Base-by-base conservation (phyloP, 2,888 invertebrate species). In the Pemphredon lugubris region DNA sequence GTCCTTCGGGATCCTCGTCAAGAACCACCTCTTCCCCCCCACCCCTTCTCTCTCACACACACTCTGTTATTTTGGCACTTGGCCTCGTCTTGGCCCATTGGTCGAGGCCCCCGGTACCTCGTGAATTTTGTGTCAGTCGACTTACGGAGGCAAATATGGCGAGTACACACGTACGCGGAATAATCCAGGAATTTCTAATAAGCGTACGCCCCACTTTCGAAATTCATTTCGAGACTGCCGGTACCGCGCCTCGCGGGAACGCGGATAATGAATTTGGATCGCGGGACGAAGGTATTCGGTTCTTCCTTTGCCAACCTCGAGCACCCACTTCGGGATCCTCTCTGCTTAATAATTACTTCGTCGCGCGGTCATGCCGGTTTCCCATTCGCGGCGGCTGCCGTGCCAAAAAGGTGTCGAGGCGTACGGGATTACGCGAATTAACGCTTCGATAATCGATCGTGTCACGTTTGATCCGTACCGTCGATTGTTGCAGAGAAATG, bases 121-220 rank as follows among this genome's bases (percentile, higher is more conserved):
- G 61, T 26, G 32, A 55, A 72, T 73, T 72, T 34, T 47, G 16
- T 16, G 34, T 7, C 39, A 21, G 45, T 39, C 58, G 65, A 51
- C 57, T 58, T 45, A 13, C 44, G 40, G 14, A 16, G 40, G 48
- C 48, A 69, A 69, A 61, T 71, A 60, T 30, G 61, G 40, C 70
- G 60, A 64, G 67, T 73, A 65, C 70, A 74, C 72, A 74, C 64
- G 75, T 71, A 61, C 68, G 54, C 73, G 34, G 73, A 75, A 78
- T 77, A 78, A 81, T 81, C 72, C 68, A 77, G 81, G 83, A 85
- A 85, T 84, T 82, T 86, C 81, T 84, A 85, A 84, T 83, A 86
- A 84, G 73, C 75, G 78, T 69, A 72, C 68, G 73, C 20, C 74
- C 77, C 70, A 81, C 81, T 83, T 77, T 75, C 70, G 60, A 59